Conservation (phyloP, 2,113 vertebrate species). For the Taxidea taxus region DNA sequence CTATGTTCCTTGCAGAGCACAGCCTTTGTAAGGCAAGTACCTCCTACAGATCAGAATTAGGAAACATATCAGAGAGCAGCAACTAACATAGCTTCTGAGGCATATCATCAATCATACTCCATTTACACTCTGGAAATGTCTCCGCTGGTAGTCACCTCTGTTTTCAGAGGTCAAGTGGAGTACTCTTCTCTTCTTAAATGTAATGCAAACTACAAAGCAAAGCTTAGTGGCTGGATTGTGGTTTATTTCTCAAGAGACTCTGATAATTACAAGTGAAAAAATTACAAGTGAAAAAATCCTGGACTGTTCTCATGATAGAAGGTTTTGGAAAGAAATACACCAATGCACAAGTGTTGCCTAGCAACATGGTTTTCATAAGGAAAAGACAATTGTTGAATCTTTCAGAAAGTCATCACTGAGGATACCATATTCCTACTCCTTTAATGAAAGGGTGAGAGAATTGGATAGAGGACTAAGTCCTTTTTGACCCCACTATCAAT, state of each 20-base stretch:
- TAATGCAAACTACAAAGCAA: conserved; percentile 29
- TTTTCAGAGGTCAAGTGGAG: not conserved
- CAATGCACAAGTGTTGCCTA: conserved; percentile 9
- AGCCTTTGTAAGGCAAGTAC: not conserved
- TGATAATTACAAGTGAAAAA: conserved; percentile 37
- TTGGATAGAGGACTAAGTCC: not conserved
- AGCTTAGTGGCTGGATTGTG: not conserved
- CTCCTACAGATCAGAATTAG: not conserved
- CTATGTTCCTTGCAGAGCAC: not conserved
- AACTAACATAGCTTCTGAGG: not conserved
- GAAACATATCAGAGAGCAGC: not conserved
- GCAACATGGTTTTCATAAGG: not conserved
- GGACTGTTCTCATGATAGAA: not conserved
- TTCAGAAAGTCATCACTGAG: not conserved
- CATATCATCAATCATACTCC: not conserved
- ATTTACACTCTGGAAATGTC: not conserved
- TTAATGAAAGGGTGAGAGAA: not conserved
- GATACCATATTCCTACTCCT: no score
- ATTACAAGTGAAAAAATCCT: not conserved
- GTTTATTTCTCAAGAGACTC: conserved; percentile 51
- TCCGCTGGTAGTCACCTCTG: not conserved
- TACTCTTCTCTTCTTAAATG: conserved; percentile 41
- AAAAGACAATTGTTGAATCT: not conserved
- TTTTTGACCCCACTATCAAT: not conserved
- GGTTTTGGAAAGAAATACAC: conserved; percentile 8